A percentile compares a stretch with the other conserved stretches of the same genome.
Evolutionary conservation across 2,113 vertebrate species (phyloP).

Genomic region (Daphoenositta chrysoptera): DNA sequence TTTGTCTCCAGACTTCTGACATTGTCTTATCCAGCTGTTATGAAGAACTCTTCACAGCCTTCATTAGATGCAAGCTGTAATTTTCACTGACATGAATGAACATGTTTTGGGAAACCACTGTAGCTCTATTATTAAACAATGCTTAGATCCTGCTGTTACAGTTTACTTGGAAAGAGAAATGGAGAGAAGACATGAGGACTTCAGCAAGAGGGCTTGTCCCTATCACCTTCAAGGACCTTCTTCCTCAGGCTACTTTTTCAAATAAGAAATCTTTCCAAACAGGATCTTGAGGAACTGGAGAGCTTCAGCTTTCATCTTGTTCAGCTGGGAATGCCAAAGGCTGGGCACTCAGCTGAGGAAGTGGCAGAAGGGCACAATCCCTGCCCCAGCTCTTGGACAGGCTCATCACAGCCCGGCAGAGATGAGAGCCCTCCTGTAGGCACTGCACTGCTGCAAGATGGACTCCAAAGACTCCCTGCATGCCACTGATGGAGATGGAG

Average conservation of each 20-base stretch:
- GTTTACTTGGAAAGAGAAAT: not conserved
- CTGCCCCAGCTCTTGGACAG: not conserved
- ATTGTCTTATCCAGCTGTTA: not conserved
- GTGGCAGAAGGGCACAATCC: not conserved
- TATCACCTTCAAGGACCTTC: not conserved
- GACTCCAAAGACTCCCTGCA: not conserved
- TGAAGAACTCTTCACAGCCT: not conserved
- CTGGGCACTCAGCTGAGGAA: not conserved
- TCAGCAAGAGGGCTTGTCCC: not conserved
- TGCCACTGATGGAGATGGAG: not conserved
- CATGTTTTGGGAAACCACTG: not conserved
- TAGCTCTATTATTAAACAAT: not conserved
- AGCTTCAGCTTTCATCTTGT: not conserved
- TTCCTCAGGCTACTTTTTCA: not conserved
- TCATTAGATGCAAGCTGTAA: not conserved
- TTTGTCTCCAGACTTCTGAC: not conserved
- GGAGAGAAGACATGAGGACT: not conserved
- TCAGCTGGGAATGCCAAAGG: not conserved
- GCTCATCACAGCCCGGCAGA: not conserved
- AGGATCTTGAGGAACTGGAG: not conserved
- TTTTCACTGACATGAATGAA: not conserved
- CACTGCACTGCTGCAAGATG: not conserved
- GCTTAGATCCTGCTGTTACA: not conserved
- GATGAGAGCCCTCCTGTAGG: not conserved
- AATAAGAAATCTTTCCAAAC: not conserved